Evolutionary conservation across 2,888 invertebrate species (phyloP).

Genomic region (Parasteatoda lunata): DNA sequence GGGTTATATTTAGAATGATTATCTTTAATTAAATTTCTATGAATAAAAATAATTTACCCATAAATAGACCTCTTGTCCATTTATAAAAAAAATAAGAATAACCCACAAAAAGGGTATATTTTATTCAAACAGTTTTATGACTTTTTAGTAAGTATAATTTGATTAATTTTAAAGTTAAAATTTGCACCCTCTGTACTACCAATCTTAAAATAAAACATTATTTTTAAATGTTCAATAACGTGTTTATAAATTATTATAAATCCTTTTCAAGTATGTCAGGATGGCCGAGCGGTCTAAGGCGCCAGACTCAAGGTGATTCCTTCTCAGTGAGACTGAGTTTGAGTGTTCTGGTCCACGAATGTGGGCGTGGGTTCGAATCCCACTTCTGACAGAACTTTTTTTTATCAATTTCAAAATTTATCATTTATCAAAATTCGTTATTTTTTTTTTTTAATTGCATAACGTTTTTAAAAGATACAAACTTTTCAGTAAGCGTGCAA

Average conservation of each 20-base stretch:
- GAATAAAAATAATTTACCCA: too few relatives aligned
- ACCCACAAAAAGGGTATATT: too few relatives aligned
- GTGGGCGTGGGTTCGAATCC: conserved; percentile 74
- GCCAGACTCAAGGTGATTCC: conserved; percentile 73
- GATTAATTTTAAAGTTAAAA: too few relatives aligned
- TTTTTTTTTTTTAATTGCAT: background rate
- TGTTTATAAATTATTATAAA: background rate
- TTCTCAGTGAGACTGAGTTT: conserved; percentile 57
- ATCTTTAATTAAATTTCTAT: too few relatives aligned
- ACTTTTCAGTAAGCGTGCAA: background rate
- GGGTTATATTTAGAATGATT: too few relatives aligned
- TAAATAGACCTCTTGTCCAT: too few relatives aligned
- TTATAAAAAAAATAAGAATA: too few relatives aligned
- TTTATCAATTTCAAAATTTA: background rate
- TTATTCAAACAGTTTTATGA: too few relatives aligned
- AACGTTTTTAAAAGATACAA: background rate
- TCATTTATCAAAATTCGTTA: background rate
- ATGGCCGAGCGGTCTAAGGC: conserved; percentile 74
- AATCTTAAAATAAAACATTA: background rate
- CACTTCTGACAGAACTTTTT: conserved; percentile 71
- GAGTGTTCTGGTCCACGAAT: conserved; percentile 74
- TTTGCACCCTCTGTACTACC: too few relatives aligned
- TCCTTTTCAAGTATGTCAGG: conserved; percentile 51
- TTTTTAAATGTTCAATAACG: background rate
- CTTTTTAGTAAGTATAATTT: too few relatives aligned